Percentiles rank a stretch among this genome's conserved stretches.
These are phyloP conservation scores for Chymomyza fuscimana DNA, from an alignment of 2,888 invertebrate species.

Conservation along the genomic window DNA sequence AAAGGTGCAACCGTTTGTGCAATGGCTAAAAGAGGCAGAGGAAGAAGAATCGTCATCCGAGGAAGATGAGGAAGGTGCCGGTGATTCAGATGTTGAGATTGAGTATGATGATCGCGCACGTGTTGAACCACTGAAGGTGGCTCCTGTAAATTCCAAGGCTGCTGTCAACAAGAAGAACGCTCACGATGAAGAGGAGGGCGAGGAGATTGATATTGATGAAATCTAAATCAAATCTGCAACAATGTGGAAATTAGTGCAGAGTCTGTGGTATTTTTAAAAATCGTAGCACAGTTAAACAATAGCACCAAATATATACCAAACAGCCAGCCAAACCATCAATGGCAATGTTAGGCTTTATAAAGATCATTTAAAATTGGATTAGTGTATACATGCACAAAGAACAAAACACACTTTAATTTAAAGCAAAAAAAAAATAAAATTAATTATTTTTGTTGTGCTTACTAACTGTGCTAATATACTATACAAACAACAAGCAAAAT, in stretches of 20 bases:
- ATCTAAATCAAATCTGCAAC: constrained; percentile 82
- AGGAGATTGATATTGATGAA: constrained; percentile 95
- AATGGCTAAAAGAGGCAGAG: constrained; percentile 98
- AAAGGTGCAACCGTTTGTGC: constrained; percentile 95
- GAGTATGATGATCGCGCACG: constrained; percentile 94
- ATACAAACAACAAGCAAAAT: not conserved
- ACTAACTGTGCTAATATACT: not conserved
- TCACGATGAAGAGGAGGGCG: constrained; percentile 86
- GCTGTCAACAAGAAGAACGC: constrained; percentile 79
- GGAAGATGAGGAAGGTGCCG: constrained; percentile 81
- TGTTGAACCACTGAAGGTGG: constrained; percentile 86
- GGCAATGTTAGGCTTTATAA: not conserved
- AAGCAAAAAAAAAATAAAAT: constrained; percentile 19
- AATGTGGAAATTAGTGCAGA: not conserved
- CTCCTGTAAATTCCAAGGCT: constrained; percentile 79
- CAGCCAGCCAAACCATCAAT: not conserved
- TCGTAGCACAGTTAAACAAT: not conserved
- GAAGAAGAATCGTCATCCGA: constrained; percentile 93
- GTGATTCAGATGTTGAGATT: constrained; percentile 85
- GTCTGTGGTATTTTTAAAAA: not conserved
- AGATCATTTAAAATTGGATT: not conserved
- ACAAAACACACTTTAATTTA: not conserved
- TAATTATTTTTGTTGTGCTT: no score
- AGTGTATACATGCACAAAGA: not conserved
- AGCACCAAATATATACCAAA: not conserved